Percentiles rank a stretch among this genome's conserved stretches.
These are phyloP conservation scores for Eriocheir sinensis DNA, from an alignment of 1,140 invertebrate genomes.

Conservation along the genomic window DNA sequence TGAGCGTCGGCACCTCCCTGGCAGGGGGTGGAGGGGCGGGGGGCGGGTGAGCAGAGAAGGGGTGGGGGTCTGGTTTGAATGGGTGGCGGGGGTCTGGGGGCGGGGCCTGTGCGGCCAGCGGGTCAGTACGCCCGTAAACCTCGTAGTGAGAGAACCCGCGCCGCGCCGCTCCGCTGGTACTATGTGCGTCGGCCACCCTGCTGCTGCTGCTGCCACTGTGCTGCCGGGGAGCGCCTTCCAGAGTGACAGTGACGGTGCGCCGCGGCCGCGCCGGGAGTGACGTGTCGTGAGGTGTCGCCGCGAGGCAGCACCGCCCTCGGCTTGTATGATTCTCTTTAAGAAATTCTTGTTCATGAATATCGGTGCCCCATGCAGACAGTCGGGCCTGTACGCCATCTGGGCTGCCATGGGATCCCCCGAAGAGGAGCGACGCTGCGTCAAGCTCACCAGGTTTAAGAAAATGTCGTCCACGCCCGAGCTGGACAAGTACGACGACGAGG, in stretches of 20 bases:
- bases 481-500: constrained; percentile 63
- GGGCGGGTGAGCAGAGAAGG: not conserved
- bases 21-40: not conserved
- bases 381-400: constrained; percentile 66
- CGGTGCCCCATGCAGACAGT: constrained; percentile 74
- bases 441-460: constrained; percentile 70
- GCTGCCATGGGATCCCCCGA: constrained; percentile 67
- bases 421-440: constrained; percentile 58
- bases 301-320: not conserved
- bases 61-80: constrained; percentile 29
- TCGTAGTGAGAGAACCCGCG: not conserved
- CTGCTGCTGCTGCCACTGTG: not conserved
- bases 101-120: constrained; percentile 36
- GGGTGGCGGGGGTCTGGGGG: not conserved
- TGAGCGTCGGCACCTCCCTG: not conserved
- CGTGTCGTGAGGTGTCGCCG: not conserved
- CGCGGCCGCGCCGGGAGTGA: constrained; percentile 7
- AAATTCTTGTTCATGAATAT: constrained; percentile 74
- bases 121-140: constrained; percentile 52
- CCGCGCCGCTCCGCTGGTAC: constrained; percentile 28
- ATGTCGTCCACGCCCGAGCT: constrained; percentile 71
- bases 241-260: not conserved
- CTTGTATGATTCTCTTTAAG: constrained; percentile 66
- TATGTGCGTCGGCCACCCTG: not conserved
- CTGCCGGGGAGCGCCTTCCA: not conserved